phyloP scores from a whole-genome alignment of 35 echinoderm and acorn worm genomes.

The Lytechinus pictus region DNA sequence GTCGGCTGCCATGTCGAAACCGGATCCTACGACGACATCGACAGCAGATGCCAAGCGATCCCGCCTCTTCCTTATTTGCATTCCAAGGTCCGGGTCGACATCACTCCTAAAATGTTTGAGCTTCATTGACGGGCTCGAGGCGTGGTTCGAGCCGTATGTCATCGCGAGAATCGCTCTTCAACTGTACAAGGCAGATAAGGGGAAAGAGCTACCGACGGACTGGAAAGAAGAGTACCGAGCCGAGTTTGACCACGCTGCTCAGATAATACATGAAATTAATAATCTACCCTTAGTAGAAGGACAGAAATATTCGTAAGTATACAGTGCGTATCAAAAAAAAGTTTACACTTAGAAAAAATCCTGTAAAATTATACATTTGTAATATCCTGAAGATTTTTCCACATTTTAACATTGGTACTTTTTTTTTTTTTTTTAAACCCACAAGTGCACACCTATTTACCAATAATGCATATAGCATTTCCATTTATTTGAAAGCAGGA shows the following conservation, averaged over 20 bases:
- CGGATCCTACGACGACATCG: neutral
- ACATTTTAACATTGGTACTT: no score
- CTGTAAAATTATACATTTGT: no score
- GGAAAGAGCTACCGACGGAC: neutral
- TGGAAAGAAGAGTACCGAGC: neutral
- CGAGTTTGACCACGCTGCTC: neutral
- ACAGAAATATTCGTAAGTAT: neutral
- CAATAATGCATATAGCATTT: no score
- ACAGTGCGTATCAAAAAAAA: no score
- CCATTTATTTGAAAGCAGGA: no score
- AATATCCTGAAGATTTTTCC: no score
- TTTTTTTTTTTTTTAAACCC: no score
- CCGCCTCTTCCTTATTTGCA: neutral
- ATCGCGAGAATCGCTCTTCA: neutral
- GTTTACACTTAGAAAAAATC: no score
- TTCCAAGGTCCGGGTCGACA: neutral
- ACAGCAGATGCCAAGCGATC: neutral
- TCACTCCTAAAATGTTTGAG: conserved; percentile 29
- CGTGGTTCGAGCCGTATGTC: conserved; percentile 42
- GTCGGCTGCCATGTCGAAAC: neutral
- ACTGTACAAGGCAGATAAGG: neutral
- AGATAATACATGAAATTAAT: neutral
- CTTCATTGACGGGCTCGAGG: conserved; percentile 10
- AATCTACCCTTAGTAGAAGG: neutral
- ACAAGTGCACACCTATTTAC: no score